Base-by-base conservation (phyloP, 1,140 invertebrate genomes). In the Ditylenchus dipsaci region DNA sequence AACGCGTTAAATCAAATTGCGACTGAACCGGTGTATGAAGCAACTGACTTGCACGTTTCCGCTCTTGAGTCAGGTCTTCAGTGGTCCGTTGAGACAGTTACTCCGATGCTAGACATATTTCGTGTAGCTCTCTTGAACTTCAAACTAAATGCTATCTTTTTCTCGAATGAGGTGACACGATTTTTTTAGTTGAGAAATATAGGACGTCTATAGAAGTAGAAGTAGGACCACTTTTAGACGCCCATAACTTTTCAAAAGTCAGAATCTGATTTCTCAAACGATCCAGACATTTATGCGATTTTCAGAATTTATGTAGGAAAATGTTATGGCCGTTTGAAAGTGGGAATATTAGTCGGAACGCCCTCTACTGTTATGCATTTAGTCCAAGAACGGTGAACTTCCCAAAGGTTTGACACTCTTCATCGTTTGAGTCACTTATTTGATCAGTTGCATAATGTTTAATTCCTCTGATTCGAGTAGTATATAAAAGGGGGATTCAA, bases 101-200 rank as follows among this genome's bases (percentile, higher is more conserved):
- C 67, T 1, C 73, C 78, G 17, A 60, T 76, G 11, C 38, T 82
- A 0, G 80, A 80, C 60, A 45, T 82, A 1, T 76, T 80, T 49
- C 60, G 79, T 26, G 27, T 79, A 19, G 77, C 78, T 1, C 57
- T 80, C 1, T 65, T 81, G 7, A 65, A 77, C 61, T 42, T 33
- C 21, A 45, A 63, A 7, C 29, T 82, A 3, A 80, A 82, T 47
- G 43, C 63, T 19, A 71, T 71, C 49, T 81, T 79, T 61, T 81
- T 72, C 60, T 67, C 71, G 0, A 45, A 43, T 38, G 65, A 45
- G 65, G 49, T 0, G 29, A 68, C 49, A 19, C 33, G n/a, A n/a
- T n/a, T n/a, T n/a, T n/a, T n/a, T n/a, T n/a, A n/a, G n/a, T n/a
- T n/a, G n/a, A n/a, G n/a, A n/a, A n/a, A n/a, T n/a, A n/a, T n/a